Evolutionary conservation across 2,888 invertebrate species (phyloP), one percentile per base, ranked within the genome.

Genomic region (Andricus curvator): DNA sequence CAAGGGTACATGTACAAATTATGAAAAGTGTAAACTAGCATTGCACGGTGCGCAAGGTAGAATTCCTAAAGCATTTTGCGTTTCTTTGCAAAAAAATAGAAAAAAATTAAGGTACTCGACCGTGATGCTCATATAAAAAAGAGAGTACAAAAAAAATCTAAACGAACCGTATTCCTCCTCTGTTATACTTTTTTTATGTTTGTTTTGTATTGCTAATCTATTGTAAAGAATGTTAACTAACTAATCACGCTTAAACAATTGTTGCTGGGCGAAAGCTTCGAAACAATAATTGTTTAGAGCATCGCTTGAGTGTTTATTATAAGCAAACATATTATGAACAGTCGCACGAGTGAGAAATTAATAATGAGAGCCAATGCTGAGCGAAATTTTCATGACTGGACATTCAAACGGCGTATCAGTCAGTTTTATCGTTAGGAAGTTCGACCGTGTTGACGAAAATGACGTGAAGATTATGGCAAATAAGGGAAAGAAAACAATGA

Each of bases 1-100:
- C 82, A 81, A 86, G 80, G 83, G 83, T 88, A 86, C 86, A 81
- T 90, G 86, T 88, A 88, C 85, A 88, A 89, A 89, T 85, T 81
- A 85, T 86, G 84, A 84, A 79, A 66, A 78, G 77, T 60, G 84
- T 85, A 78, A 76, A 86, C 76, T 85, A 81, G 84, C 85, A 86
- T 85, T 83, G 86, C 87, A 87, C 83, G 86, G 82, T 83, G 78
- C 82, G 84, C 78, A 79, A 81, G 78, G 25, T 76, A 82, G 44
- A 80, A 70, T n/a, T 37, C 33, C 56, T 33, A 48, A 68, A 74
- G 56, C 74, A 74, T 51, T 74, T 74, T 56, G 51, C 56, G 56
- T 33, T 74, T 33, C 29, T 74, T 74, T 56, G 74, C 74, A 81
- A 67, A 78, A 77, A 76, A 37, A 62, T 33, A 33, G 65, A 68